phyloP scores from a whole-genome alignment of 2,797 vertebrate species.

The Hydrophis major region DNA sequence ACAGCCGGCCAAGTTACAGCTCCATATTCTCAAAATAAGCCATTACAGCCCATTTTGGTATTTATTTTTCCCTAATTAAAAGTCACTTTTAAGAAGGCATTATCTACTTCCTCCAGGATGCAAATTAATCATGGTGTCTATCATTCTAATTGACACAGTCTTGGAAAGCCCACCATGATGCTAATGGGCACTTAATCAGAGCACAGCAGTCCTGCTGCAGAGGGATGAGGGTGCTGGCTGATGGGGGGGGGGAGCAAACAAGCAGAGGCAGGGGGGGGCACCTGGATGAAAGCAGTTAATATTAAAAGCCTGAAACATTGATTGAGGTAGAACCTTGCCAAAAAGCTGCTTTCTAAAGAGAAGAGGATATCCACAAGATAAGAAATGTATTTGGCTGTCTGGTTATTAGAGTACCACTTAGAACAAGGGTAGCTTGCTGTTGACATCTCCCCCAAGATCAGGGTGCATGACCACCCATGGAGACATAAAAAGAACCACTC shows the following conservation, averaged over 20 bases:
- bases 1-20: constrained; percentile 2
- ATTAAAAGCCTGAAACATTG: constrained; percentile 3
- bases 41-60: not conserved
- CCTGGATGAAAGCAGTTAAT: constrained; percentile 14
- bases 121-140: constrained; percentile 9
- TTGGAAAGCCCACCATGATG: constrained; percentile 17
- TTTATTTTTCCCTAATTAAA: constrained; percentile 43
- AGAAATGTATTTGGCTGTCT: constrained; percentile 13
- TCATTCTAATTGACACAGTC: constrained; percentile 18
- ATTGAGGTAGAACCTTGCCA: not conserved
- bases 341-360: constrained; percentile 9
- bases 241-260: no score
- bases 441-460: constrained; percentile 29
- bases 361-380: constrained; percentile 22
- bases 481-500: constrained; percentile 62
- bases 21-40: constrained; percentile 31
- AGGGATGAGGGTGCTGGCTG: not conserved
- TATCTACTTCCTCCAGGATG: constrained; percentile 30
- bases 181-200: constrained; percentile 38
- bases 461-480: constrained; percentile 58
- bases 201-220: not conserved
- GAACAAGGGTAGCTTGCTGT: constrained; percentile 8
- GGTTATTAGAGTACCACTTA: constrained; percentile 33
- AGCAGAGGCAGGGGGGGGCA: not conserved
- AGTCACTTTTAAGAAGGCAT: constrained; percentile 29